phyloP scores from a whole-genome alignment of 2,888 invertebrate genomes.

The Pyrocoelia pectoralis region DNA sequence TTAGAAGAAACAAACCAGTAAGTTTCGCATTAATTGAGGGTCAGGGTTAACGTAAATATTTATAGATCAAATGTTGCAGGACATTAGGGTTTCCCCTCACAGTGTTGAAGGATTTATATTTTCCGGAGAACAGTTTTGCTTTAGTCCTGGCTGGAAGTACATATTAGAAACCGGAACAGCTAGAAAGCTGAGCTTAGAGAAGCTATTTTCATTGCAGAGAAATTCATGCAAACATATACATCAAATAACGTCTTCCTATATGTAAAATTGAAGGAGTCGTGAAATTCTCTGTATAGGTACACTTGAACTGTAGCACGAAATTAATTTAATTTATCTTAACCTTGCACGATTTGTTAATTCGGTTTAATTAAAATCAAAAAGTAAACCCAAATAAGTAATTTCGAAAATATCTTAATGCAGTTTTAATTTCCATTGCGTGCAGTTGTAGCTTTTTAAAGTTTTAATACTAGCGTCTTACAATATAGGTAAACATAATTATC shows the following conservation, averaged over 20 bases:
- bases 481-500: too few species aligned
- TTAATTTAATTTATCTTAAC: too few species aligned
- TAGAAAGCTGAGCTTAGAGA: constrained; percentile 16
- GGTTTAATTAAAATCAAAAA: too few species aligned
- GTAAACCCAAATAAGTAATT: too few species aligned
- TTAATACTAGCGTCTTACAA: too few species aligned
- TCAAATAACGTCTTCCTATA: constrained; percentile 2
- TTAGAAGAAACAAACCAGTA: too few species aligned
- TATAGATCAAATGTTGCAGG: constrained; percentile 10
- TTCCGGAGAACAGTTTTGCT: constrained; percentile 20
- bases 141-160: constrained; percentile 22
- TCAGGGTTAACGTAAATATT: constrained; percentile 15
- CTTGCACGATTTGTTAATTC: too few species aligned
- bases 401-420: too few species aligned
- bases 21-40: constrained; percentile 8
- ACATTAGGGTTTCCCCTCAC: constrained; percentile 10
- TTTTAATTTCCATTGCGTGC: too few species aligned
- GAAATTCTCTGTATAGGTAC: neutral
- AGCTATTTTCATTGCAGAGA: constrained; percentile 20
- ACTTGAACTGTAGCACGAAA: too few species aligned
- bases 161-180: constrained; percentile 23
- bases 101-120: constrained; percentile 22
- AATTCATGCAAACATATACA: constrained; percentile 1
- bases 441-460: too few species aligned
- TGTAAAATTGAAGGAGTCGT: neutral